A percentile compares a stretch with the other conserved stretches of the same genome.
Conservation (phyloP, 2,888 invertebrate species). For the Oligia strigilis region DNA sequence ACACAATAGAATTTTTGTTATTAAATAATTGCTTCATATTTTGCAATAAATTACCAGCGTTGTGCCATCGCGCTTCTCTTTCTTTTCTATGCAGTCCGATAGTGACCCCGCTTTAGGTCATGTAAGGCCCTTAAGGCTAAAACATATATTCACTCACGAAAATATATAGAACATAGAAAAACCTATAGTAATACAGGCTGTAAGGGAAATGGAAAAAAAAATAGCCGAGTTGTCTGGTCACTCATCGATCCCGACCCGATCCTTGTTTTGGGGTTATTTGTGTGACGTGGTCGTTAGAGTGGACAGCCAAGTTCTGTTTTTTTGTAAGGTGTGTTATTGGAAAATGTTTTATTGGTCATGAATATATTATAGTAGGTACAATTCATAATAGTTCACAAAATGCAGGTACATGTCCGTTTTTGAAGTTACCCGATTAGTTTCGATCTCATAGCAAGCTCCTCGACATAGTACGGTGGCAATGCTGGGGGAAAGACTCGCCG, state of each 20-base stretch:
- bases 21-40: too few species aligned
- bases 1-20: too few species aligned
- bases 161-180: background rate
- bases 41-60: too few species aligned
- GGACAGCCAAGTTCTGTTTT: background rate
- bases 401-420: background rate
- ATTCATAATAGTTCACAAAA: background rate
- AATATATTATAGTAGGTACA: too few species aligned
- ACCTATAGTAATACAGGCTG: background rate
- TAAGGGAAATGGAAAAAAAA: background rate
- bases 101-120: too few species aligned
- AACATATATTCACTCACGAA: background rate
- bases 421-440: background rate
- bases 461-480: background rate
- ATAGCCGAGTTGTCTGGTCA: background rate
- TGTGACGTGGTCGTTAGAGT: background rate
- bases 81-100: too few species aligned
- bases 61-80: too few species aligned
- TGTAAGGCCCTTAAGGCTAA: too few species aligned
- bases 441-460: too few species aligned
- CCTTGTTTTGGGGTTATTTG: background rate
- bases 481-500: too few species aligned
- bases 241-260: background rate
- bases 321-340: background rate
- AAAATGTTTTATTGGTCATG: too few species aligned